Conservation (phyloP, 2,113 vertebrate genomes). For the Otis tarda region DNA sequence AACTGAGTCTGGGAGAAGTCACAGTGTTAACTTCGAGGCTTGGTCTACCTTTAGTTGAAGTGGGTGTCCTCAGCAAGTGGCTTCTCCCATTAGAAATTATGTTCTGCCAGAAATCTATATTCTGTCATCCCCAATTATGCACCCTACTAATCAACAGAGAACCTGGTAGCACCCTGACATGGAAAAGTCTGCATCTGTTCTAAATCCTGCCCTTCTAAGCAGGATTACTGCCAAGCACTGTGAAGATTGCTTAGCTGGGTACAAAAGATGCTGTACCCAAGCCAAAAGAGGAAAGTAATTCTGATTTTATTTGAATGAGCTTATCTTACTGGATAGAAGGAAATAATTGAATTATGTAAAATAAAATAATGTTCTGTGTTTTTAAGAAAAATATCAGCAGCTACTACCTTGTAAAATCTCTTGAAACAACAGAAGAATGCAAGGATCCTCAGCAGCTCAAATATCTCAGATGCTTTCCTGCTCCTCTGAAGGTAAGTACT, state of each 20-base stretch:
- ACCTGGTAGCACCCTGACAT: conserved; percentile 61
- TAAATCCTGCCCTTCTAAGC: conserved; percentile 69
- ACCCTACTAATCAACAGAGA: conserved; percentile 73
- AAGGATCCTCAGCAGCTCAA: not conserved
- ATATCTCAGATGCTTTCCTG: not conserved
- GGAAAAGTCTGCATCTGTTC: conserved; percentile 72
- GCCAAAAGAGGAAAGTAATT: conserved; percentile 53
- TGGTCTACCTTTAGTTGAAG: conserved; percentile 59
- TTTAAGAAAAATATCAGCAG: conserved; percentile 33
- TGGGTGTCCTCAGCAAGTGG: conserved; percentile 61
- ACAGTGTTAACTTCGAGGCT: conserved; percentile 46
- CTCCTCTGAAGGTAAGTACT: not conserved
- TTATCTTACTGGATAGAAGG: conserved; percentile 41
- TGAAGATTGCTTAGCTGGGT: conserved; percentile 77
- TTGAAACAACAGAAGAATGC: not conserved
- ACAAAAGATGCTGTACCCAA: conserved; percentile 72
- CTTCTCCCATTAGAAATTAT: conserved; percentile 69
- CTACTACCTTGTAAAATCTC: not conserved
- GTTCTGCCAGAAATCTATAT: conserved; percentile 72
- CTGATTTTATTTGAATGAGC: conserved; percentile 54
- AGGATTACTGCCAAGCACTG: conserved; percentile 65
- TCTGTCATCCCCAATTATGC: conserved; percentile 71
- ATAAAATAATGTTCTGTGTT: conserved; percentile 39
- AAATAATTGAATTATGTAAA: conserved; percentile 58
- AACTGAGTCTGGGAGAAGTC: not conserved